A percentile compares a stretch with the other conserved stretches of the same genome.
Evolutionary conservation across 2,888 invertebrate species (phyloP).

Genomic region (Zygothrica quintamaculata): DNA sequence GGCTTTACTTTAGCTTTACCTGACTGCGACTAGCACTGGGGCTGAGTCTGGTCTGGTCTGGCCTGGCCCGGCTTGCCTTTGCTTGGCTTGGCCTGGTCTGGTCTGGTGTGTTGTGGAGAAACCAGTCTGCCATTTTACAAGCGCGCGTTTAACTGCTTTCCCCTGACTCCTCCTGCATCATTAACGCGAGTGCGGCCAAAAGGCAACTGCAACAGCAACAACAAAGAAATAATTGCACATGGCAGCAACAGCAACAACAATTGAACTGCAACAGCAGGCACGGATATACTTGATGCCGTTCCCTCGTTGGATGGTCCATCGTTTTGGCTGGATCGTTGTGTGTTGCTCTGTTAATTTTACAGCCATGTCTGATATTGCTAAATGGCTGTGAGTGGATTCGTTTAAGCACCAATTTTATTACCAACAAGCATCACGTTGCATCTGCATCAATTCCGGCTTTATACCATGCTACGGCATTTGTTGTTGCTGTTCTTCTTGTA

Average conservation of each 20-base stretch:
- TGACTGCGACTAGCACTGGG: background rate
- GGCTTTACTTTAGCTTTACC: background rate
- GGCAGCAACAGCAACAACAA: slow-evolving; percentile 54
- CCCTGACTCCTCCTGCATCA: slow-evolving; percentile 65
- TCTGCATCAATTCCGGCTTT: slow-evolving; percentile 69
- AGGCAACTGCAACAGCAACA: slow-evolving; percentile 39
- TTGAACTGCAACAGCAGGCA: slow-evolving; percentile 37
- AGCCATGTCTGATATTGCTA: slow-evolving; percentile 82
- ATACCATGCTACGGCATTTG: slow-evolving; percentile 17
- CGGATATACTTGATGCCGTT: slow-evolving; percentile 59
- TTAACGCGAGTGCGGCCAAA: slow-evolving; percentile 67
- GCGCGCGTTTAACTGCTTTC: slow-evolving; percentile 33
- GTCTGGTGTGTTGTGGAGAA: slow-evolving; percentile 19
- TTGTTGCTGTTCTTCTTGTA: slow-evolving; percentile 33
- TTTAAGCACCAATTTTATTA: slow-evolving; percentile 83
- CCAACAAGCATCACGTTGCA: slow-evolving; percentile 80
- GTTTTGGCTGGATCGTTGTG: slow-evolving; percentile 55
- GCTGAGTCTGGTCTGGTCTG: background rate
- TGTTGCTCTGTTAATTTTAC: slow-evolving; percentile 81
- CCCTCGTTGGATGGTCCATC: slow-evolving; percentile 27
- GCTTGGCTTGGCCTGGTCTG: too few relatives aligned
- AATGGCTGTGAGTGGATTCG: slow-evolving; percentile 83
- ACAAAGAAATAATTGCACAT: slow-evolving; percentile 65
- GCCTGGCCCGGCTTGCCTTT: slow-evolving; percentile 1
- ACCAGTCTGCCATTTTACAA: slow-evolving; percentile 79